Evolutionary conservation across 2,888 invertebrate species (phyloP), one percentile per base, ranked within the genome.

Genomic region (Ethmia dodecea): DNA sequence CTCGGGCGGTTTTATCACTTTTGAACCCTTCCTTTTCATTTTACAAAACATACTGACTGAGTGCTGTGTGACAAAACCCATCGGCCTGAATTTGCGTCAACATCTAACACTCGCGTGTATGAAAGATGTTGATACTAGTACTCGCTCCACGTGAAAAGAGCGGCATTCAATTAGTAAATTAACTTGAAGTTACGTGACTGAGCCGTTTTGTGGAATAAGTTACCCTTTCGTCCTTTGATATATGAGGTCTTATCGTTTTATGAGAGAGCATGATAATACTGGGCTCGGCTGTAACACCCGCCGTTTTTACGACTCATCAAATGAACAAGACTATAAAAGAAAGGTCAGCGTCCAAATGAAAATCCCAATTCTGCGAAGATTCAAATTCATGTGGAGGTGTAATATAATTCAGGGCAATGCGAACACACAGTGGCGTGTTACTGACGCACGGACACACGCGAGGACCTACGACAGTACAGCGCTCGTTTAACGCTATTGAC

Each of bases 171-270:
- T 67, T 60, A 65, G 48, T 47, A 53, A 60, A 64, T 60, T 49
- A 58, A 64, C 56, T 60, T 59, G 56, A 55, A 36, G 55, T 55
- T 52, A 55, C 57, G 49, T 56, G 52, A 47, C n/a, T n/a, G n/a
- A n/a, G n/a, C n/a, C 47, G 38, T 38, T 45, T 50, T 52, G 40
- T 45, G 43, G 42, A 35, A n/a, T n/a, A n/a, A n/a, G n/a, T n/a
- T n/a, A n/a, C n/a, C n/a, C n/a, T n/a, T n/a, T n/a, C n/a, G n/a
- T n/a, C n/a, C n/a, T n/a, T n/a, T n/a, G n/a, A n/a, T n/a, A n/a
- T n/a, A n/a, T n/a, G n/a, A n/a, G n/a, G n/a, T n/a, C n/a, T n/a
- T n/a, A n/a, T n/a, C n/a, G n/a, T n/a, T n/a, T 38, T 35, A 26
- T 38, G n/a, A 13, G n/a, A 8, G 22, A 22, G 16, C 3, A n/a